Base-by-base conservation (phyloP, 2,888 invertebrate genomes). In the Agrenia bidenticulata region DNA sequence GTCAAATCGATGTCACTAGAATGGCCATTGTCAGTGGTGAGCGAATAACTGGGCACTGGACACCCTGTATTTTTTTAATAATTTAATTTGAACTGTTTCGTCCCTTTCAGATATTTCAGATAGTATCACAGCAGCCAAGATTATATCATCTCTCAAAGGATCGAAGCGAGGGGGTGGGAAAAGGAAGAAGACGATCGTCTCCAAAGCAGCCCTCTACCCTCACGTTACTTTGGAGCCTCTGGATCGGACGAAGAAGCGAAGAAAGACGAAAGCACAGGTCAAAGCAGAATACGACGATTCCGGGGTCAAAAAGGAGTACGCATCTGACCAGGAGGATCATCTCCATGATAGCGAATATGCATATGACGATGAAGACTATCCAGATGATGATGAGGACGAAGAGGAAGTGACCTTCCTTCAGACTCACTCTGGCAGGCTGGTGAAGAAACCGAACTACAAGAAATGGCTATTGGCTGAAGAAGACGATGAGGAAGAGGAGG, bases 401-500 rank as follows among this genome's bases (percentile, higher is more conserved):
- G 51, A 51, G 21, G 21, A 51, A 51, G 15, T 15, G 9, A 24
- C 21, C 15, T 63, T 55, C 1, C 54, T 68, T 1, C 26, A 64
- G 32, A 68, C 68, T 2, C 65, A 64, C 17, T 68, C 65, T 41
- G 68, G 68, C 1, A 59, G 68, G 45, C 41, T 62, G 7, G 41
- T 68, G 0, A 68, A 65, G 37, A 61, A 64, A 1, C 68, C 68
- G 5, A 53, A 62, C 0, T 68, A 68, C 41, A 64, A 62, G 60
- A 27, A 58, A 5, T 65, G 51, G 37, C 58, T 65, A 17, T 13
- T 54, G 21, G 58, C 61, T 17, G 68, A 68, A 9, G 68, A 68
- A 9, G 68, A 51, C 5, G 51, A 51, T 4, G 51, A 51, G 5
- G 51, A 51, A 21, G 21, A 15, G 7, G 68, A 63, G 27, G 61